Base-by-base conservation (phyloP, 1,140 invertebrate species). In the Plectrocnemia conspersa region DNA sequence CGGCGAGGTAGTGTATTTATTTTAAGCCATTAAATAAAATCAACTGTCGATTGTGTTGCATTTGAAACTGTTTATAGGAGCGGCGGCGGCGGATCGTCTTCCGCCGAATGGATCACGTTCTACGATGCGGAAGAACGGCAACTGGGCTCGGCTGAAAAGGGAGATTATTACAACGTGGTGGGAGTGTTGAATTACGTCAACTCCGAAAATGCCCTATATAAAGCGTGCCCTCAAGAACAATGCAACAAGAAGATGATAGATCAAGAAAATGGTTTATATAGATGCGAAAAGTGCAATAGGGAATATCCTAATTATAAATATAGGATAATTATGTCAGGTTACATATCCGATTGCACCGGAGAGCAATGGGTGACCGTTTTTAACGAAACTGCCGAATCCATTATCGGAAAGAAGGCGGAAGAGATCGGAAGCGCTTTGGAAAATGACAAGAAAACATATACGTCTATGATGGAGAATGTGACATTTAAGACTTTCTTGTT, bases 211-310 rank as follows among this genome's bases (percentile, higher is more conserved):
- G 79, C 84, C 22, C 70, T 94, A 35, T 98, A 98, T 67, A 86
- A 92, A 74, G 85, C 92, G 1, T 98, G 95, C 65, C 89, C 93
- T 0, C 77, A 79, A 48, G 79, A 85, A 9, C 79, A 82, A 32
- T 98, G 94, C 69, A 95, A 96, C 64, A 98, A 97, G 66, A 98
- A 98, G 72, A 81, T 92, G 1, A 74, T 95, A 21, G 93, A 97
- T 73, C 79, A 86, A 66, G 82, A 86, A 36, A 93, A 93, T 68
- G 90, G 88, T 5, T 77, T 85, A 61, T 98, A 84, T 68, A 79
- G 91, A 55, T 99, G 97, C 70, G 96, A 98, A 69, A 97, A 97
- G 70, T 99, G 96, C 69, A 81, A 86, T 58, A 77, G 81, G 38
- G 88, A 91, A 54, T 91, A 81, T 67, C 82, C 85, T 0, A 86